Conservation (phyloP, 2,113 vertebrate genomes). For the Casuarius casuarius region DNA sequence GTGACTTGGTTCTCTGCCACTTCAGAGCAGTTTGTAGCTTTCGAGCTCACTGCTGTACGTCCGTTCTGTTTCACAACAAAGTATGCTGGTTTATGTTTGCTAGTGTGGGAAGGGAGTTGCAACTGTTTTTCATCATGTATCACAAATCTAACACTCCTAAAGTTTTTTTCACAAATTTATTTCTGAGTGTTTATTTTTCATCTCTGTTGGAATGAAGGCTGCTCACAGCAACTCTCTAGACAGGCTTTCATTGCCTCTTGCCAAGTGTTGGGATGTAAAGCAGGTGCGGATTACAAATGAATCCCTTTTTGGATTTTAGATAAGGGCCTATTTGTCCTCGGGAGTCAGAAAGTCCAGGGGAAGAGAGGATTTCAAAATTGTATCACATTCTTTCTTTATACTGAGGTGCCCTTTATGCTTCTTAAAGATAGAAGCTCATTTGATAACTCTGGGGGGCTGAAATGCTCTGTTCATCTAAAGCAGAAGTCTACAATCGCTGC, state of each 20-base stretch:
- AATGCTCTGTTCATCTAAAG: slow-evolving; percentile 20
- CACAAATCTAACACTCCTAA: not conserved
- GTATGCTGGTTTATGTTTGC: not conserved
- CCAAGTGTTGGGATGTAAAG: slow-evolving; percentile 33
- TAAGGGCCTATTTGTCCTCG: slow-evolving; percentile 48
- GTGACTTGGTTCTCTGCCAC: slow-evolving; percentile 46
- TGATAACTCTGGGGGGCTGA: slow-evolving; percentile 15
- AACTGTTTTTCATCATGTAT: not conserved
- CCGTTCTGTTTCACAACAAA: not conserved
- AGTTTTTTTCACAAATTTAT: not conserved
- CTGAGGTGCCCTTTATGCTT: slow-evolving; percentile 58
- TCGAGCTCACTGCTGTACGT: not conserved
- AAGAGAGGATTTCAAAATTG: slow-evolving; percentile 36
- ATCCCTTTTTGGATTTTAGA: slow-evolving; percentile 26
- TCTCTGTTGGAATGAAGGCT: not conserved
- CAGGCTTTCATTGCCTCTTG: slow-evolving; percentile 46
- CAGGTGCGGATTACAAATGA: slow-evolving; percentile 50
- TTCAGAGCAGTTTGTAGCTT: slow-evolving; percentile 15
- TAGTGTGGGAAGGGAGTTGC: not conserved
- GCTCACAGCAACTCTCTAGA: not conserved
- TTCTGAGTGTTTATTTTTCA: slow-evolving; percentile 14
- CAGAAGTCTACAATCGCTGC: not conserved
- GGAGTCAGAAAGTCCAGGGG: slow-evolving; percentile 26
- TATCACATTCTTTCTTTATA: slow-evolving; percentile 35
- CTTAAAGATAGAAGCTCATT: slow-evolving; percentile 10